These are phyloP conservation scores for Spodoptera littoralis DNA, from an alignment of 2,888 invertebrate species.

Conservation along the genomic window DNA sequence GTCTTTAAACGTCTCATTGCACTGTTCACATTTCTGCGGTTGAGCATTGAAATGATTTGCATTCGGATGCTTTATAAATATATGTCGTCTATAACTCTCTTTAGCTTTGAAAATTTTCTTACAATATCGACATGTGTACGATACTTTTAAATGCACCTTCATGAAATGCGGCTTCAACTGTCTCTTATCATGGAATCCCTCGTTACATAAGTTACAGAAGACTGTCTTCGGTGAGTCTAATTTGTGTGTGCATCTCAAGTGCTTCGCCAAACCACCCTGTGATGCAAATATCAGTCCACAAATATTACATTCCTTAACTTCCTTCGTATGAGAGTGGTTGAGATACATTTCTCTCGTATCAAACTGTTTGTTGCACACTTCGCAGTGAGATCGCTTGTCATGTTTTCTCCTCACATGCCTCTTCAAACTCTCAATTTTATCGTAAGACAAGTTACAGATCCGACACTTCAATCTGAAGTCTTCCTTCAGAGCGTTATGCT, in stretches of 20 bases:
- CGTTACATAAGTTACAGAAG: slow-evolving; percentile 78
- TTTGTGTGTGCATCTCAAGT: slow-evolving; percentile 80
- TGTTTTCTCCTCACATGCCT: slow-evolving; percentile 82
- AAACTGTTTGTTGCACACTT: slow-evolving; percentile 80
- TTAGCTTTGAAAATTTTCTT: slow-evolving; percentile 79
- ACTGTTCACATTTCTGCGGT: slow-evolving; percentile 77
- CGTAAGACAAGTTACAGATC: slow-evolving; percentile 82
- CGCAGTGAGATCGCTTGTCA: slow-evolving; percentile 75
- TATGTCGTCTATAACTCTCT: slow-evolving; percentile 79
- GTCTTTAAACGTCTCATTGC: slow-evolving; percentile 74
- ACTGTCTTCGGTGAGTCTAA: slow-evolving; percentile 75
- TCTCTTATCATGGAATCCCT: slow-evolving; percentile 79
- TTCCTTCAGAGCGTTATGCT: slow-evolving; percentile 79
- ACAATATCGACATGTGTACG: slow-evolving; percentile 78
- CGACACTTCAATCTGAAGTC: slow-evolving; percentile 81
- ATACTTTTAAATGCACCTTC: slow-evolving; percentile 80
- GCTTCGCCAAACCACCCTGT: slow-evolving; percentile 78
- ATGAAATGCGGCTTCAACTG: slow-evolving; percentile 79
- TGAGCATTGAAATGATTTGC: slow-evolving; percentile 49
- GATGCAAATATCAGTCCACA: slow-evolving; percentile 82
- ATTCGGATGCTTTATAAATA: slow-evolving; percentile 75
- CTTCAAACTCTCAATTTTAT: slow-evolving; percentile 83
- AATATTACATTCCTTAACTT: slow-evolving; percentile 76
- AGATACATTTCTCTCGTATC: slow-evolving; percentile 74
- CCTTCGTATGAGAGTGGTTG: slow-evolving; percentile 77